A percentile compares a stretch with the other conserved stretches of the same genome.
Conservation (phyloP, 2,113 vertebrate genomes). For the Macquaria ambigua region DNA sequence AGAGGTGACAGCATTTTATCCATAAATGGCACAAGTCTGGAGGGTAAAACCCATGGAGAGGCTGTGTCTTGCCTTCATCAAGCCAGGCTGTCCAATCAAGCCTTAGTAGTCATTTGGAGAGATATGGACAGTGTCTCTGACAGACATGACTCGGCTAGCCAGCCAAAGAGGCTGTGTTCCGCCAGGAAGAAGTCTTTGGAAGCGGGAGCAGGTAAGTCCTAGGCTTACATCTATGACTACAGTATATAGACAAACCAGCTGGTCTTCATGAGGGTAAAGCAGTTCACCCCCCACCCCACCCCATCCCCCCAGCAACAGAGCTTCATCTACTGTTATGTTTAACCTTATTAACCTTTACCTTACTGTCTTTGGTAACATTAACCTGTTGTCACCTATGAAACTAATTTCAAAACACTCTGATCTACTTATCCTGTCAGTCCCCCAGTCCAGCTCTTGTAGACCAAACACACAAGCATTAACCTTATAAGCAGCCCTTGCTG, state of each 20-base stretch:
- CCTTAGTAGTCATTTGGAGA: conserved; percentile 88
- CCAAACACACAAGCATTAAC: not conserved
- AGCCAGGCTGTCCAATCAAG: conserved; percentile 85
- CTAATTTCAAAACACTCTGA: not conserved
- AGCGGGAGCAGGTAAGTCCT: conserved; percentile 81
- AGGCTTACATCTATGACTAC: not conserved
- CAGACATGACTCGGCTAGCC: conserved; percentile 69
- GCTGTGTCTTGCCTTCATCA: conserved; percentile 91
- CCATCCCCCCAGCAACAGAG: not conserved
- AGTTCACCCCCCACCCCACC: not conserved
- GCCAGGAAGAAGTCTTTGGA: conserved; percentile 75
- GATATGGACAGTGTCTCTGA: conserved; percentile 68
- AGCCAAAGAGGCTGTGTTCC: conserved; percentile 69
- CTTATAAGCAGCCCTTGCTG: not conserved
- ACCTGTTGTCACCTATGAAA: not conserved
- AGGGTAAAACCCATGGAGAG: conserved; percentile 88
- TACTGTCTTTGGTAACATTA: not conserved
- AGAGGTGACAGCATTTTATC: conserved; percentile 91
- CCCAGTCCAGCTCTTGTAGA: not conserved
- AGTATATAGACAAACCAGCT: not conserved
- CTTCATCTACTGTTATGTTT: not conserved
- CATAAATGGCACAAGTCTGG: conserved; percentile 88
- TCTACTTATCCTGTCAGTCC: not conserved
- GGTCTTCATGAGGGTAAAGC: not conserved
- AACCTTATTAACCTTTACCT: not conserved